A percentile compares a stretch with the other conserved stretches of the same genome.
Conservation (phyloP, 1,140 invertebrate genomes). For the Drosophila quadrilineata region DNA sequence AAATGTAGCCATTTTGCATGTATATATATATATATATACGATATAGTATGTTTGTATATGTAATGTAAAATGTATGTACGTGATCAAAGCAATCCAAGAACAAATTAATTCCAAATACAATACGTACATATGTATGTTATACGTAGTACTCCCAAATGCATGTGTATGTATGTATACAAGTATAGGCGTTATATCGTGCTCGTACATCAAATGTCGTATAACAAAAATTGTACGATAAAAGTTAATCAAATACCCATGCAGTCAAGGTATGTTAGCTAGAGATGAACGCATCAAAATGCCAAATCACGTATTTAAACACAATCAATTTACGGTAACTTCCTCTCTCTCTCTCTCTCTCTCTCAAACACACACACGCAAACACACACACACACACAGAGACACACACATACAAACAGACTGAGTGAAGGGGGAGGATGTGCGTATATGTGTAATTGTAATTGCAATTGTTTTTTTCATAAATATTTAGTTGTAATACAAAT, state of each 20-base stretch:
- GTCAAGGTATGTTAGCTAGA: background rate
- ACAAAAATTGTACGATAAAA: no score
- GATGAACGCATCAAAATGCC: constrained; percentile 14
- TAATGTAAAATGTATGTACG: no score
- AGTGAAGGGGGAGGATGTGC: no score
- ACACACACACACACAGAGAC: background rate
- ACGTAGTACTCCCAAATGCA: no score
- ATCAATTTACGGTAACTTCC: no score
- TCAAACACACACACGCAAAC: constrained; percentile 10
- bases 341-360: background rate
- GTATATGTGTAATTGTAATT: constrained; percentile 19
- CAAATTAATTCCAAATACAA: background rate
- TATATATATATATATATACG: no score
- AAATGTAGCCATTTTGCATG: constrained; percentile 21
- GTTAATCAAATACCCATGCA: background rate
- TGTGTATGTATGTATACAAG: background rate
- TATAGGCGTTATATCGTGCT: background rate
- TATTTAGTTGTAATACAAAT: constrained; percentile 73
- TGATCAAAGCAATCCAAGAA: constrained; percentile 19
- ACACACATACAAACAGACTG: background rate
- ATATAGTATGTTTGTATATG: constrained; percentile 8
- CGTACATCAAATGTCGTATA: constrained; percentile 5
- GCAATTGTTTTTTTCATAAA: constrained; percentile 64
- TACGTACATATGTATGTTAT: background rate
- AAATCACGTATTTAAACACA: constrained; percentile 36